These are phyloP conservation scores for Palaemon carinicauda DNA, from an alignment of 1,140 invertebrate species.

Conservation along the genomic window DNA sequence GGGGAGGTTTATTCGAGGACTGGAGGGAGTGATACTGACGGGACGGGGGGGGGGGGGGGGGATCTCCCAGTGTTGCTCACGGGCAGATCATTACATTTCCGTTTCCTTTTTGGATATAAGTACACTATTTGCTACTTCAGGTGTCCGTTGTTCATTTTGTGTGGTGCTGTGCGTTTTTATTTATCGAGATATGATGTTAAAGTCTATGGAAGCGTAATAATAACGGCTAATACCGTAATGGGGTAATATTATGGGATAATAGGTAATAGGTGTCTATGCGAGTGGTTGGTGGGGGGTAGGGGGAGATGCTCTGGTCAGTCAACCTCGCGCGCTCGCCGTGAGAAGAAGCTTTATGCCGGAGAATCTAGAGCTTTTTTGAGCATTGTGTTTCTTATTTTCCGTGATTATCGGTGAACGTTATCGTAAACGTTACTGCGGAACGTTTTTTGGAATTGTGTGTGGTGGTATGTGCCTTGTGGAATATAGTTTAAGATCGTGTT, in stretches of 20 bases:
- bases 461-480: too few species aligned
- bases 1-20: neutral
- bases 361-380: neutral
- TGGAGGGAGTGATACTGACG: neutral
- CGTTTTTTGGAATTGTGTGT: too few species aligned
- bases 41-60: neutral
- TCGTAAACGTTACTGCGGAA: neutral
- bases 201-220: too few species aligned
- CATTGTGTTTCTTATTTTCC: neutral
- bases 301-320: conserved; percentile 58
- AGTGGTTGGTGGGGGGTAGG: conserved; percentile 24
- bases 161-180: neutral
- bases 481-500: too few species aligned
- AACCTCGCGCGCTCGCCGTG: conserved; percentile 45
- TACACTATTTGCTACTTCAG: neutral
- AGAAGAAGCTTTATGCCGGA: conserved; percentile 45
- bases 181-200: neutral
- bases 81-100: conserved; percentile 52
- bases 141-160: too few species aligned
- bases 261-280: conserved; percentile 53
- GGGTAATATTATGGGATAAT: conserved; percentile 26
- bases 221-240: neutral
- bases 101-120: conserved; percentile 40
- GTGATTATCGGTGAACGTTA: neutral
- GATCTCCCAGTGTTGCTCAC: conserved; percentile 50